phyloP scores from a whole-genome alignment of 2,113 vertebrate species.

The Mesembrinibis cayennensis region DNA sequence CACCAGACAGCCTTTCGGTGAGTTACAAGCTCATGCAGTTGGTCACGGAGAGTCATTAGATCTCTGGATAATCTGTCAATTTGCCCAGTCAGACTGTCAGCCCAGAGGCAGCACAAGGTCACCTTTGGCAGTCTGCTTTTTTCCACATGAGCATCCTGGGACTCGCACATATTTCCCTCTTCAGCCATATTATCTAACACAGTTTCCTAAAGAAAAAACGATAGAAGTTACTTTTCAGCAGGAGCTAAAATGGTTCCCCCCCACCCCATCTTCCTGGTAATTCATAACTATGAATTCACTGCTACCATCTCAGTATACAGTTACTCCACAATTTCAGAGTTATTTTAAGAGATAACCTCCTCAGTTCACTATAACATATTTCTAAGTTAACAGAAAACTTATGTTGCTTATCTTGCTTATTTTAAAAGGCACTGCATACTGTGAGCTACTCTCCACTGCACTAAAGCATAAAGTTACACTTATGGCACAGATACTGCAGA shows the following conservation, averaged over 20 bases:
- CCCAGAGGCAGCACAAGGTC: background rate
- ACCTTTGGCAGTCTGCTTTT: background rate
- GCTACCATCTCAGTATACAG: background rate
- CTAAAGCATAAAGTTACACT: background rate
- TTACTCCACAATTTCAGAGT: background rate
- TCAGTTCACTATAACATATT: background rate
- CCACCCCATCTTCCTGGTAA: background rate
- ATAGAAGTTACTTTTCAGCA: background rate
- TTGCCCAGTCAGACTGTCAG: background rate
- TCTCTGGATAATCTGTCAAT: conserved; percentile 25
- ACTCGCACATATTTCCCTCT: background rate
- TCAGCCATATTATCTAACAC: conserved; percentile 48
- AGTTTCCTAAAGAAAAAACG: conserved; percentile 66
- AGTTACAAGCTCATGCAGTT: background rate
- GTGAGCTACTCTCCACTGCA: background rate
- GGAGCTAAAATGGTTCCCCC: background rate
- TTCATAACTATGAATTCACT: background rate
- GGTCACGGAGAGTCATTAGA: conserved; percentile 16
- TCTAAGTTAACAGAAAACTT: conserved; percentile 33
- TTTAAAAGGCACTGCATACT: background rate
- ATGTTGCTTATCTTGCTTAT: background rate
- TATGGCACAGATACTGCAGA: background rate
- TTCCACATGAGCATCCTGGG: background rate
- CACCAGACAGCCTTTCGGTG: background rate
- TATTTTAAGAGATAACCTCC: background rate